Base-by-base conservation (phyloP, 2,797 vertebrate genomes). In the Eulemur rubriventer region DNA sequence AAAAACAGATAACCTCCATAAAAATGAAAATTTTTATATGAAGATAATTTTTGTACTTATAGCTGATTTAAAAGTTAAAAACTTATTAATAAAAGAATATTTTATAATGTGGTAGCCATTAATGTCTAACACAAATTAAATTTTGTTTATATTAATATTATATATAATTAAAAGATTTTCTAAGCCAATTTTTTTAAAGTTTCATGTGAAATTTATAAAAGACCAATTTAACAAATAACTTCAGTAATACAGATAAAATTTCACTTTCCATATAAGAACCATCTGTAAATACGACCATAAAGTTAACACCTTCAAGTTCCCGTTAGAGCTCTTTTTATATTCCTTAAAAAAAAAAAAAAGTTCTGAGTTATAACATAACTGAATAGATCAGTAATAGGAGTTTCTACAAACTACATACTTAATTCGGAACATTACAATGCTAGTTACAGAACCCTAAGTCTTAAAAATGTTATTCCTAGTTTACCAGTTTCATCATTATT, bases 201-300 rank as follows among this genome's bases (percentile, higher is more conserved):
- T 95, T 91, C 43, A 86, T 63, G 30, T 93, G 90, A 97, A 93
- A 57, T 96, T 78, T 94, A 8, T 84, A 96, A 94, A 95, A 94
- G 59, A 52, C 16, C 14, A 93, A 72, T 65, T 95, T 89, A 95
- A 96, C 28, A 96, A 94, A 96, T 35, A 88, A 90, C 7, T 85
- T 96, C 7, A 91, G 57, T 87, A 35, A 96, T 76, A 95, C 92
- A 96, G 81, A 52, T 24, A 75, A 55, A 89, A 90, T 84, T 61
- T 95, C 33, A 82, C 70, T n/a, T 85, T 65, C n/a, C 17, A 33
- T 83, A 63, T 20, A 97, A 95, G 79, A 97, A 89, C 28, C 6
- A 95, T 61, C 30, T 48, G 17, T 92, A 94, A 96, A 78, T 78
- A 88, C 50, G 89, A 85, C 12, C 17, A 96, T 81, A 83, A 93